Conservation (phyloP, 2,797 vertebrate genomes). For the Rhinoraja longicauda region DNA sequence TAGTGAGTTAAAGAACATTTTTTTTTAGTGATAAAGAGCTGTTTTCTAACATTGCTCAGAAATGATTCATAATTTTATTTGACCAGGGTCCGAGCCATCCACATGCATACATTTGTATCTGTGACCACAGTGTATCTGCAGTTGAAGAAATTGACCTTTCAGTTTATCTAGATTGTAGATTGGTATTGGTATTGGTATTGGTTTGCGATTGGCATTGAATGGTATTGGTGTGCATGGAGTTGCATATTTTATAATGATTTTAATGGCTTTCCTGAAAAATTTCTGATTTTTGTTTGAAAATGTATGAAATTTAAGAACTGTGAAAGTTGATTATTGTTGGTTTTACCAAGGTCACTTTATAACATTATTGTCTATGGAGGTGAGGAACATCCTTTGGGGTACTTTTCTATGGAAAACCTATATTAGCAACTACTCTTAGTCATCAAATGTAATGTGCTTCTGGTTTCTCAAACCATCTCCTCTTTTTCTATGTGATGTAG, state of each 20-base stretch:
- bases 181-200: too few species aligned
- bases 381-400: not conserved
- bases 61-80: not conserved
- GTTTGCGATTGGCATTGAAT: too few species aligned
- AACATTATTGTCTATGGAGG: not conserved
- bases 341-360: not conserved
- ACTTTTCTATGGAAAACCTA: not conserved
- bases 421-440: not conserved
- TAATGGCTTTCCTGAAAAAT: not conserved
- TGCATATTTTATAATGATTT: not conserved
- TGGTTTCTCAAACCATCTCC: too few species aligned
- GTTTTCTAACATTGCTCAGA: not conserved
- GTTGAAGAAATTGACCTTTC: not conserved
- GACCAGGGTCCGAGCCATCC: not conserved
- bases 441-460: not conserved
- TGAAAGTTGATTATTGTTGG: not conserved
- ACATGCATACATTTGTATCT: not conserved
- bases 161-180: not conserved
- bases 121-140: not conserved
- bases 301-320: not conserved
- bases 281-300: not conserved
- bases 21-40: too few species aligned
- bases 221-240: not conserved
- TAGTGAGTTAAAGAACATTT: not conserved
- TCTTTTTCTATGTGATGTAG: not conserved